phyloP scores from a whole-genome alignment of 2,797 vertebrate species.

The Lepilemur septentrionalis region DNA sequence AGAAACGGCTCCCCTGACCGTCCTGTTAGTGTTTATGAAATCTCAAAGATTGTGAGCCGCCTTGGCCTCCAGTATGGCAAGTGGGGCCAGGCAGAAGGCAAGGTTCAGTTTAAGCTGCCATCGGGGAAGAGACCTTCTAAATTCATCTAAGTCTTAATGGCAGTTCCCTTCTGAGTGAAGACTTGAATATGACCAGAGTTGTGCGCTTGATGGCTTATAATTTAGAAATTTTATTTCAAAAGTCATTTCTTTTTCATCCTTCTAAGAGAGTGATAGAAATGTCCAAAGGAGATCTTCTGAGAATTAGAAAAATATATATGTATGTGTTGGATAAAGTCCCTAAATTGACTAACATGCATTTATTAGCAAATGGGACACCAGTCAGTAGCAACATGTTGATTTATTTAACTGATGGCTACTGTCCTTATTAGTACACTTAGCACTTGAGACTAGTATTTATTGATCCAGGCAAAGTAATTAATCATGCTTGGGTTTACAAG shows the following conservation, averaged over 20 bases:
- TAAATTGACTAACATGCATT: background rate
- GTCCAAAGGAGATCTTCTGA: background rate
- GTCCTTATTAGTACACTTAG: background rate
- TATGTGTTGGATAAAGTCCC: background rate
- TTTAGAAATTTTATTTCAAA: slow-evolving; percentile 15
- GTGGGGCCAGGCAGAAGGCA: background rate
- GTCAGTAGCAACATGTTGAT: background rate
- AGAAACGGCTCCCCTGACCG: background rate
- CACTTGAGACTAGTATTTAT: slow-evolving; percentile 7
- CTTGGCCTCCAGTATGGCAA: background rate
- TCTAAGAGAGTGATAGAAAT: background rate
- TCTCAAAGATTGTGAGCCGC: background rate
- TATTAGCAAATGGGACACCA: background rate
- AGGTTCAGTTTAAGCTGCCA: background rate
- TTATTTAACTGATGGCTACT: slow-evolving; percentile 4
- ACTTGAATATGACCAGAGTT: background rate
- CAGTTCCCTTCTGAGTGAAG: background rate
- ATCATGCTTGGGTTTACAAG: slow-evolving; percentile 3
- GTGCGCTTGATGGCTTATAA: background rate
- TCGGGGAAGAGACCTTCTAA: background rate
- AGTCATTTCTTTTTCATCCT: background rate
- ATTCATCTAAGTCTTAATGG: background rate
- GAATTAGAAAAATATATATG: background rate
- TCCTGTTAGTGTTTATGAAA: background rate
- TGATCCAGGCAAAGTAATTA: slow-evolving; percentile 31